phyloP scores from a whole-genome alignment of 2,888 invertebrate genomes.

The Theodoxus fluviatilis region DNA sequence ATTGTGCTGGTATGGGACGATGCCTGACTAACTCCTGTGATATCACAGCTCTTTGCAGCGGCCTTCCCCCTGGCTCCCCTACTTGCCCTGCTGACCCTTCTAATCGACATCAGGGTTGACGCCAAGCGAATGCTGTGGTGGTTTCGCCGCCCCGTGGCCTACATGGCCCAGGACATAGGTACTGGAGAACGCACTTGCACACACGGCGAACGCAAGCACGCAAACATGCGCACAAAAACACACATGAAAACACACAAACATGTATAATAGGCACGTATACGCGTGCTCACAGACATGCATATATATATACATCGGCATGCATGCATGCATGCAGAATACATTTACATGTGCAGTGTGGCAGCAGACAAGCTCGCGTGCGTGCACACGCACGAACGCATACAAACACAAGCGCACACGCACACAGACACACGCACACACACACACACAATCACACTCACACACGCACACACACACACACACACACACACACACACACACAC shows the following conservation, averaged over 20 bases:
- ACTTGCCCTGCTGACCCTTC: conserved; percentile 64
- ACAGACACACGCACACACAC: no score
- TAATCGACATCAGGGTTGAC: conserved; percentile 66
- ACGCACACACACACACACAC: no score
- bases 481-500: no score
- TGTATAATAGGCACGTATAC: neutral
- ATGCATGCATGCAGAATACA: neutral
- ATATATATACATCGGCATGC: neutral
- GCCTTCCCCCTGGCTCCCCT: conserved; percentile 68
- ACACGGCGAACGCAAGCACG: no score
- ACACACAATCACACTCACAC: no score
- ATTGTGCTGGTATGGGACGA: no score
- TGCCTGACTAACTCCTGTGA: no score
- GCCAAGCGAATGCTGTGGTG: conserved; percentile 65
- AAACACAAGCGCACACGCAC: no score
- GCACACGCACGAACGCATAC: no score
- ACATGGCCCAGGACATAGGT: conserved; percentile 67
- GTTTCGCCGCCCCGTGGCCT: conserved; percentile 65
- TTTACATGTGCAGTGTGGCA: neutral
- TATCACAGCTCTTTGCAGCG: conserved; percentile 67
- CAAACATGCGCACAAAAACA: neutral
- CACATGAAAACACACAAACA: neutral
- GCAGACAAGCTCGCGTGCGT: no score
- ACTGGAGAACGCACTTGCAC: no score
- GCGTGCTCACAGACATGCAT: neutral